phyloP scores from a whole-genome alignment of 1,140 invertebrate species.

The Drosophila funebris region DNA sequence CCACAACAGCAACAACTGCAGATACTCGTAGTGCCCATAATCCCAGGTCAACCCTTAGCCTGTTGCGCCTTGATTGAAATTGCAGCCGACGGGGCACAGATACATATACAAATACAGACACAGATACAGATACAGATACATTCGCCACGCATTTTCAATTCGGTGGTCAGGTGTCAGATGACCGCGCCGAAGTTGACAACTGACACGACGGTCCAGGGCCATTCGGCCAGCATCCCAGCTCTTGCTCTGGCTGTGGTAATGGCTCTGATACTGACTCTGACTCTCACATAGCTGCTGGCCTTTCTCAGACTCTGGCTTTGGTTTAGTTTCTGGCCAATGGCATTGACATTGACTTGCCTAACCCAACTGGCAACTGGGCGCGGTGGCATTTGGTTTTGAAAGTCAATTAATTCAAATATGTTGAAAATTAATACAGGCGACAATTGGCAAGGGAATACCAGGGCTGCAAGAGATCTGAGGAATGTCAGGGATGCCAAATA shows the following conservation, averaged over 20 bases:
- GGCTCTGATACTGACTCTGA: background rate
- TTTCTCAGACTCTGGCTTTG: background rate
- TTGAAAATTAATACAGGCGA: conserved; percentile 7
- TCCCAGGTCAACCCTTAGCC: conserved; percentile 71
- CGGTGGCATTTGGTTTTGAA: conserved; percentile 5
- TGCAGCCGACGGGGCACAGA: conserved; percentile 49
- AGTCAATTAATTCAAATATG: conserved; percentile 11
- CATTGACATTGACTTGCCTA: conserved; percentile 8
- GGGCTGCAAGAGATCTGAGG: background rate
- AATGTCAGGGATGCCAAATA: background rate
- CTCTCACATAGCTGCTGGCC: background rate
- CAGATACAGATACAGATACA: conserved; percentile 22
- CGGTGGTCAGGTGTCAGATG: conserved; percentile 68
- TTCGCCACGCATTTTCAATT: conserved; percentile 76
- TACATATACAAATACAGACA: conserved; percentile 3
- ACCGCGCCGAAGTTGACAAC: conserved; percentile 69
- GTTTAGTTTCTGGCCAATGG: background rate
- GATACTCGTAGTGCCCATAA: conserved; percentile 2
- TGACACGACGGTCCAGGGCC: conserved; percentile 69
- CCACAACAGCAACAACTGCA: background rate
- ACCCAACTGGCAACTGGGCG: conserved; percentile 7
- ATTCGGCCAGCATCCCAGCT: conserved; percentile 1
- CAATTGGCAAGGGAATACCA: background rate
- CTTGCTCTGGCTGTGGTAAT: background rate
- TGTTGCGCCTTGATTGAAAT: conserved; percentile 74